A percentile compares a stretch with the other conserved stretches of the same genome.
Evolutionary conservation across 1,140 invertebrate genomes (phyloP).

Genomic region (Drosophila orena): DNA sequence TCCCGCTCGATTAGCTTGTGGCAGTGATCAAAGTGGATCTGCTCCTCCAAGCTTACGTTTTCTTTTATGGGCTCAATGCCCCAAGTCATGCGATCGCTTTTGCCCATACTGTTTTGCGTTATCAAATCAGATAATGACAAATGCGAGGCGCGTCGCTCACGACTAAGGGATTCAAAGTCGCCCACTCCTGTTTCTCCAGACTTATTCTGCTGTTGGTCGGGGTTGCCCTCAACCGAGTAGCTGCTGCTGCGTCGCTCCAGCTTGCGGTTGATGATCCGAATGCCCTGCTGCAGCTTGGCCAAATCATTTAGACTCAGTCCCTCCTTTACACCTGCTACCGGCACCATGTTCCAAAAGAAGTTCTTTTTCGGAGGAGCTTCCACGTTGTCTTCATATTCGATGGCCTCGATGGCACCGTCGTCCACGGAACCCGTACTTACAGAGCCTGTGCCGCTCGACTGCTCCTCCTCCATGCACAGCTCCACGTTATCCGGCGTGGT

Average conservation of each 20-base stretch:
- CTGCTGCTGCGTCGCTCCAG: constrained; percentile 68
- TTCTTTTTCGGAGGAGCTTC: constrained; percentile 58
- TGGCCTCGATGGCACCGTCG: constrained; percentile 77
- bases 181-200: background rate
- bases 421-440: constrained; percentile 59
- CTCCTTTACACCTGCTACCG: constrained; percentile 67
- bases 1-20: constrained; percentile 77
- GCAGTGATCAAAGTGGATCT: constrained; percentile 80
- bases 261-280: constrained; percentile 67
- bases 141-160: constrained; percentile 56
- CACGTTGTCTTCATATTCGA: constrained; percentile 64
- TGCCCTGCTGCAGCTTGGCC: constrained; percentile 68
- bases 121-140: constrained; percentile 81
- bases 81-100: constrained; percentile 83
- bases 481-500: constrained; percentile 83
- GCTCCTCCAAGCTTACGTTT: constrained; percentile 78
- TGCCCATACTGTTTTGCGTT: constrained; percentile 83
- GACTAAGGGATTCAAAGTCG: constrained; percentile 29
- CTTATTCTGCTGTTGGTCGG: constrained; percentile 17
- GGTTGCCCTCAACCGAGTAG: constrained; percentile 56
- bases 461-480: constrained; percentile 72
- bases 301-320: constrained; percentile 74
- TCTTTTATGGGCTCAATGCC: constrained; percentile 84
- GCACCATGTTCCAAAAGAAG: constrained; percentile 80
- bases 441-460: constrained; percentile 53